Evolutionary conservation across 2,888 invertebrate species (phyloP), one percentile per base, ranked within the genome.

Genomic region (Trissonchulus latispiculum): DNA sequence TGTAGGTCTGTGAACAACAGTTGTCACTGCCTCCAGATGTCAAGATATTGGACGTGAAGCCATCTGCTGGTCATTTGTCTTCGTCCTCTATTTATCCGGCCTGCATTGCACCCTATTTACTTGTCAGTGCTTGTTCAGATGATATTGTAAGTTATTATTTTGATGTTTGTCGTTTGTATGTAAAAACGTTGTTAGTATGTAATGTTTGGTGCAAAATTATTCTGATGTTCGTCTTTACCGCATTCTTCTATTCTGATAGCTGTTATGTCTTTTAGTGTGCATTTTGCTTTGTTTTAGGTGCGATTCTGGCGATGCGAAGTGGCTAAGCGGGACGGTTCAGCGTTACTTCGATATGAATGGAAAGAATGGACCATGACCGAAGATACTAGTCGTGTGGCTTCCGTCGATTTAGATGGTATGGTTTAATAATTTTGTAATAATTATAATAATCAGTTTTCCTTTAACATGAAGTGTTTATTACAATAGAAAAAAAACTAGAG

Each of bases 1-100:
- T 75, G 18, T 76, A 95, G 88, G 94, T 95, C 70, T 92, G 93
- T 83, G 91, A 92, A 69, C 93, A 95, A 83, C 89, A 90, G 71
- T 86, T 96, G 71, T 90, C 92, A 0, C 83, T 96, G 61, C 93
- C 95, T 0, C 90, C 91, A 74, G 92, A 91, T 1, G 94, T 95
- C 8, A 92, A 93, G 83, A 91, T 96, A 1, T 90, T 93, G 72
- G 93, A 93, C 84, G 95, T 95, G 0, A 90, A 92, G 0, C 93
- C 95, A 0, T 93, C 96, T 0, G 97, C 96, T 0, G 97, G 97
- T 0, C 97, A 97, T 84, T 87, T 97, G 64, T 94, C 95, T 82
- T 96, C 96, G 0, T 94, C 97, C 0, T 95, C 95, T 33, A 94
- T 99, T 80, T 97, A 97, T 85, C 96, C 97, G 1, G 96, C 96